These are phyloP conservation scores for Schizotus pectinicornis DNA, from an alignment of 2,888 invertebrate species.

Conservation along the genomic window DNA sequence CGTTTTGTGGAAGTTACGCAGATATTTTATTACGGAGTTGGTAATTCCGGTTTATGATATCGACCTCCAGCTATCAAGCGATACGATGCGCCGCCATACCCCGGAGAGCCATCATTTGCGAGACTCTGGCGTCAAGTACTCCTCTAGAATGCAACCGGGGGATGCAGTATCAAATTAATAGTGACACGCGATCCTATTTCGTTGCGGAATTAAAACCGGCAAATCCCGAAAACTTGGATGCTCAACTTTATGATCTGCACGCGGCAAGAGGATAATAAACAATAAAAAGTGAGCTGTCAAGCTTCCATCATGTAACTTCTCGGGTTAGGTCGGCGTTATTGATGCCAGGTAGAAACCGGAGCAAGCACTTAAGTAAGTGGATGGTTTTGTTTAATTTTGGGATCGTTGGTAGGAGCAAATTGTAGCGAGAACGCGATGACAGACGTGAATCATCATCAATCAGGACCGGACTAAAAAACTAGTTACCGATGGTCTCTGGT, in stretches of 20 bases:
- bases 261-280: not conserved
- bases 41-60: conserved; percentile 47
- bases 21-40: conserved; percentile 44
- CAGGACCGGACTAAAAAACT: no score
- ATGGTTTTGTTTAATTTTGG: no score
- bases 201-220: conserved; percentile 10
- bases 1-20: conserved; percentile 35
- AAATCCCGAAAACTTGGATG: not conserved
- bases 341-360: no score
- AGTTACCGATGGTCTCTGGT: no score
- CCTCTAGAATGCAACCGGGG: conserved; percentile 23
- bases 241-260: not conserved
- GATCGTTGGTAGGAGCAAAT: no score
- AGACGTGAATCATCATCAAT: no score
- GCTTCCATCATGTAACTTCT: no score
- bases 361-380: no score
- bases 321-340: no score
- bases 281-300: not conserved
- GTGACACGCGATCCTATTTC: conserved; percentile 20
- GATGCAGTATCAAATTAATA: conserved; percentile 29
- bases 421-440: no score
- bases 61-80: conserved; percentile 45
- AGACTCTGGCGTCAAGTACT: conserved; percentile 42
- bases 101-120: conserved; percentile 42
- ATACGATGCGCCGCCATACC: conserved; percentile 32